Conservation (phyloP, 92 coral and sea anemone genomes). For the Palythoa grandiflora region DNA sequence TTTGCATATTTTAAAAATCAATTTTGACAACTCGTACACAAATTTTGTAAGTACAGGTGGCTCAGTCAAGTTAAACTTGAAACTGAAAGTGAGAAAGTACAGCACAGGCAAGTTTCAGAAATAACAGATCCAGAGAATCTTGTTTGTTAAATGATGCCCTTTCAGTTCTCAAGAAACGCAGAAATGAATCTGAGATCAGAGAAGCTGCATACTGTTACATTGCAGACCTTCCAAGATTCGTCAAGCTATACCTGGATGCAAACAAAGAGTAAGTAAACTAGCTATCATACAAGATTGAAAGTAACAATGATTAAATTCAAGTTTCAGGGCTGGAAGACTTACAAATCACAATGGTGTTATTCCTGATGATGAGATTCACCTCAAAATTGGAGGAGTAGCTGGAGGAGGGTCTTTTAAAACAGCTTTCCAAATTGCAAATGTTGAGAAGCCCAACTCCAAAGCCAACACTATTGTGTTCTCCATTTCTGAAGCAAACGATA, state of each 20-base stretch:
- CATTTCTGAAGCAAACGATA: constrained; percentile 10
- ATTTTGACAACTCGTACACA: neutral
- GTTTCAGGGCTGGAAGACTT: constrained; percentile 10
- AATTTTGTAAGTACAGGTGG: constrained; percentile 7
- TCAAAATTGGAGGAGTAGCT: constrained; percentile 53
- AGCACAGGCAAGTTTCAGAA: neutral
- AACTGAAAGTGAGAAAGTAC: constrained; percentile 6
- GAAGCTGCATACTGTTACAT: constrained; percentile 17
- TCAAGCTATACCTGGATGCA: constrained; percentile 36
- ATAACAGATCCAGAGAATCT: constrained; percentile 42
- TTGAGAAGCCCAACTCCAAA: constrained; percentile 34
- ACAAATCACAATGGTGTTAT: constrained; percentile 1
- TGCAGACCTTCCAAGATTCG: neutral
- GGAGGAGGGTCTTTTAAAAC: constrained; percentile 31
- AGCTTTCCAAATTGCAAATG: constrained; percentile 36
- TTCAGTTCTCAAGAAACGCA: constrained; percentile 19
- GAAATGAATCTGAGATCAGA: constrained; percentile 10
- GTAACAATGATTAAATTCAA: no score
- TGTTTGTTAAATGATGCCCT: constrained; percentile 48
- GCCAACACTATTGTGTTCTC: constrained; percentile 12
- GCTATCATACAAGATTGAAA: neutral
- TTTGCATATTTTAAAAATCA: neutral
- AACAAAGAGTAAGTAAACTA: constrained; percentile 36
- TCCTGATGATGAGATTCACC: constrained; percentile 43
- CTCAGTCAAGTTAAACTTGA: neutral